These are phyloP conservation scores for Autographa gamma DNA, from an alignment of 2,888 invertebrate genomes.

Conservation along the genomic window DNA sequence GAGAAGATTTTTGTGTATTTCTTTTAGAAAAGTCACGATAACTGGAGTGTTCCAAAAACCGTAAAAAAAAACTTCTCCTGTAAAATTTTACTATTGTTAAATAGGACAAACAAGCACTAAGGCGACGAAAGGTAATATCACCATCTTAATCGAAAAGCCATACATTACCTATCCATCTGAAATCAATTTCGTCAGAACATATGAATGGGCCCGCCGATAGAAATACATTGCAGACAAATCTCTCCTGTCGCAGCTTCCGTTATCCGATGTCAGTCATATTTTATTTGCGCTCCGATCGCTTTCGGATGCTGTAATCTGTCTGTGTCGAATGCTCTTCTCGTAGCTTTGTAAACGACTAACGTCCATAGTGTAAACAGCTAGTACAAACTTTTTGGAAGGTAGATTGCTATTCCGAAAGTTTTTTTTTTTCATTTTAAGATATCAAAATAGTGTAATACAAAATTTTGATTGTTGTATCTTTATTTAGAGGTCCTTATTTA, in stretches of 20 bases:
- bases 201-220: background rate
- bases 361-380: background rate
- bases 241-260: constrained; percentile 4
- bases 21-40: too few species aligned
- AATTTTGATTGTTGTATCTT: too few species aligned
- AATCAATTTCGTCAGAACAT: background rate
- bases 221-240: background rate
- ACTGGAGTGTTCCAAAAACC: too few species aligned
- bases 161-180: too few species aligned
- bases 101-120: too few species aligned
- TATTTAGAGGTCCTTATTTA: too few species aligned
- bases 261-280: constrained; percentile 4
- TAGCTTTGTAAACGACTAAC: background rate
- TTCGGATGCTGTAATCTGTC: constrained; percentile 4
- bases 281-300: background rate
- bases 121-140: too few species aligned
- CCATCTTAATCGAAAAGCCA: background rate
- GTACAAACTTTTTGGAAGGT: background rate
- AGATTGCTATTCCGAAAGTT: background rate
- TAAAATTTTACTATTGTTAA: too few species aligned
- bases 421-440: too few species aligned
- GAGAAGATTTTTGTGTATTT: too few species aligned
- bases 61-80: too few species aligned
- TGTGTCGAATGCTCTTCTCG: background rate
- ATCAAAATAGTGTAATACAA: too few species aligned